Base-by-base conservation (phyloP, 2,113 vertebrate genomes). In the Chamaetylas fuelleborni region DNA sequence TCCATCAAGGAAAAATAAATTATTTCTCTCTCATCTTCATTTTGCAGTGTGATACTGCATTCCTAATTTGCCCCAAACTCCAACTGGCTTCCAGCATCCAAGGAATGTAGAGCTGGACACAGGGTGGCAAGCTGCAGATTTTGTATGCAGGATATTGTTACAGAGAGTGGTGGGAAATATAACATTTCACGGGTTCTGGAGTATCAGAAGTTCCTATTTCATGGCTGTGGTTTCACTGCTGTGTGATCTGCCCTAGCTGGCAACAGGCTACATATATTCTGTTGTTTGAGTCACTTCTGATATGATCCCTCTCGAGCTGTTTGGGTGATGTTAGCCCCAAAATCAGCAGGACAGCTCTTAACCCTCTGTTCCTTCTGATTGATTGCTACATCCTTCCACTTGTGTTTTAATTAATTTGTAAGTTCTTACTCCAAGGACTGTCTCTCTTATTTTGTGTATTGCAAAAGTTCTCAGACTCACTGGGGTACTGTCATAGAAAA, bases 41-140 rank as follows among this genome's bases (percentile, higher is more conserved):
- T 73, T 60, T 74, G 89, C 67, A 92, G 93, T 64, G 34, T 48
- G 89, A 86, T 83, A 28, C 84, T 81, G 70, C 95, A 94, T 97
- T 97, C 91, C 91, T 95, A 73, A 97, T 96, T 96, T 65, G 31
- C 67, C 92, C 86, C 80, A 86, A 88, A 93, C 85, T 94, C 80
- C 82, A 81, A 42, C 23, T 71, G 90, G 64, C 48, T 96, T 80
- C 71, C 88, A 92, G 84, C 78, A 82, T 83, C 66, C 64, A 33
- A 92, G 54, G 91, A 96, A 93, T 95, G 94, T 23, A 29, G 70
- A 72, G 20, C 58, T 34, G 90, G 88, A 67, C 80, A 72, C n/a
- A 58, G 88, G 76, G 83, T 88, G 88, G 73, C 74, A 89, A 91
- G 89, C 66, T 65, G 84, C 76, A 94, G 92, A 92, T 93, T 90